Evolutionary conservation across 2,113 vertebrate species (phyloP), one percentile per base, ranked within the genome.

Genomic region (Rhipidura dahli): DNA sequence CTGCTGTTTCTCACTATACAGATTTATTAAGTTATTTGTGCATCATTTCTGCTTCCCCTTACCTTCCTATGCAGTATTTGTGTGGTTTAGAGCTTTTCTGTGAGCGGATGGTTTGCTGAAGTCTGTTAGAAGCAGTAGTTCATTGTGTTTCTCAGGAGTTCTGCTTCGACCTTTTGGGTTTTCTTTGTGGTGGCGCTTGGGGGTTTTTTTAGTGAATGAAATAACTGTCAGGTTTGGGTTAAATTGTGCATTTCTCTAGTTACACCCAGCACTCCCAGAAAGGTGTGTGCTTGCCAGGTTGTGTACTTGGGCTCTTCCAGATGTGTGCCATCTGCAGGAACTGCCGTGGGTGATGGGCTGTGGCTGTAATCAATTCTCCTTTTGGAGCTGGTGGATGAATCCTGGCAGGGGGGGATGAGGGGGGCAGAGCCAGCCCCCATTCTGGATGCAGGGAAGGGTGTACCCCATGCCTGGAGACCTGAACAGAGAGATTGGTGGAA

Each of bases 261-360:
- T 82, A 35, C 8, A 45, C 20, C 8, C 73, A 51, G 50, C 13
- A 27, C 22, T 24, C 37, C 27, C 31, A 50, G 40, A 65, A 40
- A 49, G 14, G 28, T 44, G 26, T 35, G n/a, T 6, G 5, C n/a
- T 87, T 69, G 31, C 37, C 37, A 65, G 27, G 16, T 57, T 31
- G 31, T 24, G 15, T 13, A 4, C 0, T 0, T 17, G 8, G 42
- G 51, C 39, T 53, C 54, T 30, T 35, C 65, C n/a, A 60, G 33
- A 27, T 0, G 2, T 40, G 50, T 87, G 31, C 10, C 1, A 2
- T 26, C 21, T 24, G 57, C 61, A 64, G 82, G 40, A 84, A 3
- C 21, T 3, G 6, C 10, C 0, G 0, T 49, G 31, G 90, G n/a
- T 0, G 5, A 13, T 12, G 72, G 19, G 30, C 54, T 47, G 17